Evolutionary conservation across 2,888 invertebrate species (phyloP).

Genomic region (Lasioglossum calceatum): DNA sequence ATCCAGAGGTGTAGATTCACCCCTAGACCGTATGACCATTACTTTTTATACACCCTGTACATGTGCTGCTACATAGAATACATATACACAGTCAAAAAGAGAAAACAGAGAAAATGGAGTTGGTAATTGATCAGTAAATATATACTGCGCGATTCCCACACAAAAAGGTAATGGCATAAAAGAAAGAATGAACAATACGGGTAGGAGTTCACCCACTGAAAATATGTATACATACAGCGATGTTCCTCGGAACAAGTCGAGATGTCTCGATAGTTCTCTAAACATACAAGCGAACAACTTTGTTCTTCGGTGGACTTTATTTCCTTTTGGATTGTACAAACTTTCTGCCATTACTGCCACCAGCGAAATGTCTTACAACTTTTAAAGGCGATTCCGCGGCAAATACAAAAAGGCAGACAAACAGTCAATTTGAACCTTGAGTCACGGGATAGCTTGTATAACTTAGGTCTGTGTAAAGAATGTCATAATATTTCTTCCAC

Average conservation of each 20-base stretch:
- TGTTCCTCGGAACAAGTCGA: neutral
- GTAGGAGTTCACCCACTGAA: neutral
- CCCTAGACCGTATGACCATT: too few species aligned
- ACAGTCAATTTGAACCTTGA: neutral
- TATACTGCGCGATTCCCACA: neutral
- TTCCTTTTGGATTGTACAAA: neutral
- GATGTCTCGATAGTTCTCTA: neutral
- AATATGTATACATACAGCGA: neutral
- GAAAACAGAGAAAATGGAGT: neutral
- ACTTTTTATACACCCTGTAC: too few species aligned
- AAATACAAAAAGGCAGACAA: neutral
- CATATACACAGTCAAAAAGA: too few species aligned
- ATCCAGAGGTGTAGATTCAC: too few species aligned
- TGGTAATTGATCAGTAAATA: neutral
- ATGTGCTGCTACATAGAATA: too few species aligned
- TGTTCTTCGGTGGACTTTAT: neutral
- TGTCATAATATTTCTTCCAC: neutral
- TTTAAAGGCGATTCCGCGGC: neutral
- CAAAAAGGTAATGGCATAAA: neutral
- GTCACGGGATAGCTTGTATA: neutral
- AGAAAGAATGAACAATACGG: neutral
- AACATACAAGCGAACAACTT: conserved; percentile 3
- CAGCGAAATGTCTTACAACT: neutral
- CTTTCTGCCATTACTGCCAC: neutral
- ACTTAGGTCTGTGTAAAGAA: neutral